Conservation (phyloP, 2,888 invertebrate genomes). For the Drosophila leonis region DNA sequence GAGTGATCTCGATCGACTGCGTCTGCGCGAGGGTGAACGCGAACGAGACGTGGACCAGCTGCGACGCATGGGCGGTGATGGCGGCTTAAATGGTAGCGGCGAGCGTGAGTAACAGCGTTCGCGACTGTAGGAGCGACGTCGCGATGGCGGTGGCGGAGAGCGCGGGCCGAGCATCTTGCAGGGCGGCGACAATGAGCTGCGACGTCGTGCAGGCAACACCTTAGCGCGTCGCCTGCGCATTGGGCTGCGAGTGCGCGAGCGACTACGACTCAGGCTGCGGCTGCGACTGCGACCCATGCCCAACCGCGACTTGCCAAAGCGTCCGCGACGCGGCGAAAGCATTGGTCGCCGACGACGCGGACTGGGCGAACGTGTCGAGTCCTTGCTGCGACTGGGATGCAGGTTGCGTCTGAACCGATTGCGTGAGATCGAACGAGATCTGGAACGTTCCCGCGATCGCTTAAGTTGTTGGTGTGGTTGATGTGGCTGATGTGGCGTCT, state of each 20-base stretch:
- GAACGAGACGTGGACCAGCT: constrained; percentile 72
- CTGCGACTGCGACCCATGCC: constrained; percentile 51
- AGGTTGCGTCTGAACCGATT: constrained; percentile 52
- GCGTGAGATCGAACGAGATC: constrained; percentile 59
- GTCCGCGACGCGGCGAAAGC: constrained; percentile 59
- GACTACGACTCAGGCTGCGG: constrained; percentile 79
- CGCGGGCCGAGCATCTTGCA: constrained; percentile 61
- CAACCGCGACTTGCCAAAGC: constrained; percentile 41
- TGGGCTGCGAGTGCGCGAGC: constrained; percentile 81
- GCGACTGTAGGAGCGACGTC: constrained; percentile 77
- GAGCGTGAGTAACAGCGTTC: constrained; percentile 81
- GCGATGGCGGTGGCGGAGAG: constrained; percentile 67
- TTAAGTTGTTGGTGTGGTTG: constrained; percentile 29
- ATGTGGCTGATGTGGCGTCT: neutral
- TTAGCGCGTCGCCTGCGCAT: constrained; percentile 60
- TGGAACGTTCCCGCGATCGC: constrained; percentile 44
- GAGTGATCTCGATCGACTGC: constrained; percentile 38
- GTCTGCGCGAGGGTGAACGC: constrained; percentile 39
- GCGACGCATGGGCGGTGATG: constrained; percentile 84
- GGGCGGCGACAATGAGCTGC: constrained; percentile 65
- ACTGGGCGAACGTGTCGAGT: constrained; percentile 58
- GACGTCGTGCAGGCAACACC: constrained; percentile 46
- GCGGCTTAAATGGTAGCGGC: constrained; percentile 83
- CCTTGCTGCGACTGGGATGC: constrained; percentile 46
- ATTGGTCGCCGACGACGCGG: constrained; percentile 63